Evolutionary conservation across 1,140 invertebrate species (phyloP).

Genomic region (Cepaea nemoralis): DNA sequence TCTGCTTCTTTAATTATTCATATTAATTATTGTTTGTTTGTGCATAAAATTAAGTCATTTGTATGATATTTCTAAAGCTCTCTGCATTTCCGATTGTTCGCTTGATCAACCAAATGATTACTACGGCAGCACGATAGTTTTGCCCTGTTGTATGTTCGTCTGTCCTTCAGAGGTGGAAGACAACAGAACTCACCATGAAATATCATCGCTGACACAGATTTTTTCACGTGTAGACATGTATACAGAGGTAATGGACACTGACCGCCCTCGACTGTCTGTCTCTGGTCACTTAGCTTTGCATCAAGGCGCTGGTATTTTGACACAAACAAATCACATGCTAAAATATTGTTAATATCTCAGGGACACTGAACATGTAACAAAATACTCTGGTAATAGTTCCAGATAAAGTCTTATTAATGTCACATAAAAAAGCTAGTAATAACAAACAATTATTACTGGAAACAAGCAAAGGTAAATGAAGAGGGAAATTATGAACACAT

Average conservation of each 20-base stretch:
- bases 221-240: constrained; percentile 74
- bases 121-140: neutral
- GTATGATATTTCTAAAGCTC: neutral
- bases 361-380: too few species aligned
- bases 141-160: neutral
- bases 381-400: too few species aligned
- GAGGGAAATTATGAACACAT: too few species aligned
- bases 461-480: too few species aligned
- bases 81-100: neutral
- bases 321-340: too few species aligned
- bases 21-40: too few species aligned
- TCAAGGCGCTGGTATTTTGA: constrained; percentile 62
- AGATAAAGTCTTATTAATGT: too few species aligned
- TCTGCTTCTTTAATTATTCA: too few species aligned
- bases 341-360: too few species aligned
- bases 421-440: too few species aligned
- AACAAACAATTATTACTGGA: too few species aligned
- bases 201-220: constrained; percentile 72
- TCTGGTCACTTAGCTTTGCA: constrained; percentile 68
- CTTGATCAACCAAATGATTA: neutral
- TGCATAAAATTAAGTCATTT: too few species aligned
- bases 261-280: constrained; percentile 65
- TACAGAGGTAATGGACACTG: constrained; percentile 72
- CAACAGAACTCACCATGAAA: constrained; percentile 68
- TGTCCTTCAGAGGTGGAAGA: neutral